Evolutionary conservation across 2,888 invertebrate genomes (phyloP).

Genomic region (Pediacus dermestoides): DNA sequence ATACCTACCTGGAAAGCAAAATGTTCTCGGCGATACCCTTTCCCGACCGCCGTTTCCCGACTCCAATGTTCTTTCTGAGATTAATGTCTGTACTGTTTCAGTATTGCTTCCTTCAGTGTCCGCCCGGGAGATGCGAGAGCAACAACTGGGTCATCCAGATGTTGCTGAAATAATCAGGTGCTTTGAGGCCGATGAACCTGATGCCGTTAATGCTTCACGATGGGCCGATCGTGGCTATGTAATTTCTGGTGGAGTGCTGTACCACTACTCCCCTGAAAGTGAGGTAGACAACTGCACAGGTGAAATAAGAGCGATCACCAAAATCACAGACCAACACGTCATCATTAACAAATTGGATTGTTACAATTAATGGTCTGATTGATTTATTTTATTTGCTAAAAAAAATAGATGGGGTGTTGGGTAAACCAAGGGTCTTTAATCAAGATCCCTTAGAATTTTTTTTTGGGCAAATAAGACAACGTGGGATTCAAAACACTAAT

Average conservation of each 20-base stretch:
- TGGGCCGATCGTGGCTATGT: constrained; percentile 29
- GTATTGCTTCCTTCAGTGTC: constrained; percentile 2
- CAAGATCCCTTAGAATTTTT: constrained; percentile 16
- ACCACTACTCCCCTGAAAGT: constrained; percentile 9
- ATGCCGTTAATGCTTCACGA: constrained; percentile 9
- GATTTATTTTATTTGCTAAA: constrained; percentile 3
- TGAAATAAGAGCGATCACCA: no score
- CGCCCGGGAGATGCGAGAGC: constrained; percentile 7
- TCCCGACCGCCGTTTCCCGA: constrained; percentile 12
- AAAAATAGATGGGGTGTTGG: constrained; percentile 1
- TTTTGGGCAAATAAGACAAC: constrained; percentile 15
- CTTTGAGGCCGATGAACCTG: constrained; percentile 15
- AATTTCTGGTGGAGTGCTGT: constrained; percentile 27
- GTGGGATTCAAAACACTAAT: constrained; percentile 10
- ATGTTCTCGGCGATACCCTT: constrained; percentile 20
- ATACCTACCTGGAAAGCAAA: constrained; percentile 15
- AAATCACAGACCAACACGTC: constrained; percentile 1
- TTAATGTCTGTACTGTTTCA: background rate
- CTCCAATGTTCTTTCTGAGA: no score
- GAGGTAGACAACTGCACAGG: no score
- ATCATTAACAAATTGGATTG: constrained; percentile 11
- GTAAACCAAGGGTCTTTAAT: constrained; percentile 6
- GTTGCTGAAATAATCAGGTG: constrained; percentile 23
- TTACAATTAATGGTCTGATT: constrained; percentile 8
- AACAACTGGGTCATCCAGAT: constrained; percentile 27